Evolutionary conservation across 2,797 vertebrate species (phyloP), one percentile per base, ranked within the genome.

Genomic region (Chelmon rostratus): DNA sequence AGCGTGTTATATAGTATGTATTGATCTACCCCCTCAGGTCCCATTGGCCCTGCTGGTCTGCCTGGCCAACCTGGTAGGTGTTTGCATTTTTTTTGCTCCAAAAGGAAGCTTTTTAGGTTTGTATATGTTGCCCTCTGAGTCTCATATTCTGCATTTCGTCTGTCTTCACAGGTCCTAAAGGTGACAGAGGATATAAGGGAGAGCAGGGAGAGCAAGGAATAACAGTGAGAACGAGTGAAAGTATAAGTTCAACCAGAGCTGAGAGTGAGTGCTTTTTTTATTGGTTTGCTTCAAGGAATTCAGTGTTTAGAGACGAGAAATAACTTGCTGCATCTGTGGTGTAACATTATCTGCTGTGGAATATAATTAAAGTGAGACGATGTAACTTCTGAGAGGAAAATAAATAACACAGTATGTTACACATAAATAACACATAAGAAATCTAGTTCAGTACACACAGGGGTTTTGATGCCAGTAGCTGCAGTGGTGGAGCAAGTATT

Each of bases 21-120:
- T 37, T 68, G 8, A 33, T 87, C 16, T 73, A 13, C 18, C 13
- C 89, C 80, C 90, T 76, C 81, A 99, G 98, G 98, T 90, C 97
- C 97, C 59, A 91, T 95, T 75, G 98, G 98, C 58, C 97, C 98
- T 83, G 96, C 98, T 93, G 98, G 98, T 94, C 94, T 96, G 85
- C 97, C 98, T 93, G 98, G 98, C 82, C 93, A 93, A 73, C 83
- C 96, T 96, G 98, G 98, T 99, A 96, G 63, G 90, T 88, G 8
- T 18, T 9, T 50, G 0, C 6, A 4, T 21, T 56, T 46, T 46
- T 46, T 40, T 62, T 50, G 1, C 13, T 53, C 11, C 18, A 3
- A 44, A 16, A 47, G 9, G 21, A 40, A 25, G 13, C 16, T 61
- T 70, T 67, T 58, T 7, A 7, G 6, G 44, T 78, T 42, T 53